Evolutionary conservation across 2,797 vertebrate genomes (phyloP).

Genomic region (Brachyalestes nurse): DNA sequence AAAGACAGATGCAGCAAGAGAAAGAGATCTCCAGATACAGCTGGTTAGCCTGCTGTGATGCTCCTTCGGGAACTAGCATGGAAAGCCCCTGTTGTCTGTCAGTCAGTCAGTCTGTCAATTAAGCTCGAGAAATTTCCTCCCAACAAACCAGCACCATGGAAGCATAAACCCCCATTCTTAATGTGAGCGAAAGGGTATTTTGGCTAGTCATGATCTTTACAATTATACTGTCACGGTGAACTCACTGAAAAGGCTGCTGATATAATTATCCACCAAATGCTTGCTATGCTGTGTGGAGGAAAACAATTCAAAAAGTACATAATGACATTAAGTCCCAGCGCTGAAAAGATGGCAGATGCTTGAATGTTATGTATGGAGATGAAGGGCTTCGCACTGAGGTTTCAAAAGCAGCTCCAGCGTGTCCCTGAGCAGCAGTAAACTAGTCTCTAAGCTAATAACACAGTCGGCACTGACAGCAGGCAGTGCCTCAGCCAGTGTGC

Average conservation of each 20-base stretch:
- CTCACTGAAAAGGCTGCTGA: conserved; percentile 45
- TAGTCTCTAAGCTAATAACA: conserved; percentile 61
- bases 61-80: conserved; percentile 42
- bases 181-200: conserved; percentile 27
- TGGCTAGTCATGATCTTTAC: conserved; percentile 29
- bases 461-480: conserved; percentile 75
- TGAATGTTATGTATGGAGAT: conserved; percentile 41
- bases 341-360: conserved; percentile 33
- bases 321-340: conserved; percentile 22
- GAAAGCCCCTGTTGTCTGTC: conserved; percentile 57
- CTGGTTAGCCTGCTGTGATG: conserved; percentile 46
- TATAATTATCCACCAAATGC: conserved; percentile 37
- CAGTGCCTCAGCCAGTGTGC: conserved; percentile 74
- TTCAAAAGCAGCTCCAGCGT: conserved; percentile 13
- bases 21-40: conserved; percentile 38
- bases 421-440: conserved; percentile 41
- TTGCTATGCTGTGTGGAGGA: not conserved
- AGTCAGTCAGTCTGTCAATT: conserved; percentile 66
- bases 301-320: conserved; percentile 19
- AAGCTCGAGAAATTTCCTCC: conserved; percentile 43
- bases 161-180: conserved; percentile 38
- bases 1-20: conserved; percentile 6
- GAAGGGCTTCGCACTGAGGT: conserved; percentile 19
- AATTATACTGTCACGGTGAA: conserved; percentile 45
- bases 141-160: conserved; percentile 8